phyloP scores from a whole-genome alignment of 1,140 invertebrate genomes.

The Drosophila dunni region DNA sequence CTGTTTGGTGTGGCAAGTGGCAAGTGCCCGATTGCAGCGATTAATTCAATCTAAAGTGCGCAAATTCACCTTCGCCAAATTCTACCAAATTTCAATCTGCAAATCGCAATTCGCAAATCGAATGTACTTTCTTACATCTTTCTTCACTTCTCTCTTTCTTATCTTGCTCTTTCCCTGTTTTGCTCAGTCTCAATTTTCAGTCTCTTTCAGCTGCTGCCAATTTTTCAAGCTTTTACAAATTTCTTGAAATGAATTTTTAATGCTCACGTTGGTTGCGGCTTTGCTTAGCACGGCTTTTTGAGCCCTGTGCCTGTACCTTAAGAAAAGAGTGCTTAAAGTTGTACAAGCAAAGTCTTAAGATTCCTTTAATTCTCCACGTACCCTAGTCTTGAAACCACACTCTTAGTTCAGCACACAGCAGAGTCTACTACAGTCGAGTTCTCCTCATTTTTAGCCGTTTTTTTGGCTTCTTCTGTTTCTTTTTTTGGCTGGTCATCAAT shows the following conservation, averaged over 20 bases:
- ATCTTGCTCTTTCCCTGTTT: not conserved
- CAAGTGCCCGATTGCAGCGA: slow-evolving; percentile 20
- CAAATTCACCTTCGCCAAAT: not conserved
- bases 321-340: too few relatives aligned
- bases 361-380: too few relatives aligned
- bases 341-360: too few relatives aligned
- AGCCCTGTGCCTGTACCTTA: too few relatives aligned
- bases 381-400: too few relatives aligned
- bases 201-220: slow-evolving; percentile 24
- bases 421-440: too few relatives aligned
- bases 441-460: too few relatives aligned
- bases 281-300: too few relatives aligned
- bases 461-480: not conserved
- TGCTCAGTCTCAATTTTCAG: not conserved
- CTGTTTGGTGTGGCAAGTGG: slow-evolving; percentile 3
- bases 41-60: slow-evolving; percentile 48
- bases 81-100: not conserved
- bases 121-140: slow-evolving; percentile 14
- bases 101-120: slow-evolving; percentile 26
- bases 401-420: too few relatives aligned
- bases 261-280: slow-evolving; percentile 4
- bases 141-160: not conserved
- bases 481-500: slow-evolving; percentile 42
- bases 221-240: slow-evolving; percentile 67
- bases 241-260: slow-evolving; percentile 71